A percentile compares a stretch with the other conserved stretches of the same genome.
Conservation (phyloP, 30 jellyfish, hydroid and myxozoan species). For the Cassiopea andromeda region DNA sequence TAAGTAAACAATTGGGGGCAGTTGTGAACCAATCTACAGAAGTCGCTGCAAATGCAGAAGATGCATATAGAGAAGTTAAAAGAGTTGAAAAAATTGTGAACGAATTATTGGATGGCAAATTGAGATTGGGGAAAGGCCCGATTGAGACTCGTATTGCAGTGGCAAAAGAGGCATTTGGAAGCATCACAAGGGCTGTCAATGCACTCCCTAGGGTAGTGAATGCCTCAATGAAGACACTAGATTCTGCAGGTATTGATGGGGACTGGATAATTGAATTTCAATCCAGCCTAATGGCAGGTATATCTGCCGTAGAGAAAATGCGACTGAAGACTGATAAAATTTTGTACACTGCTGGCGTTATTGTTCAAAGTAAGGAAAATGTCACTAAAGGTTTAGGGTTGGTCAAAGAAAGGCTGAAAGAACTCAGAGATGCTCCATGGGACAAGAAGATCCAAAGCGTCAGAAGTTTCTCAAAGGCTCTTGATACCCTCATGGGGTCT, state of each 20-base stretch:
- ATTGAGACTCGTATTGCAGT: constrained; percentile 64
- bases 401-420: constrained; percentile 45
- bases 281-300: constrained; percentile 30
- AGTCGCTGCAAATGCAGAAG: constrained; percentile 71
- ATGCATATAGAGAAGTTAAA: constrained; percentile 40
- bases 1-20: constrained; percentile 56
- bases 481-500: constrained; percentile 58
- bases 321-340: constrained; percentile 69
- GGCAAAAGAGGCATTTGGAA: constrained; percentile 57
- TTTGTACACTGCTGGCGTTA: constrained; percentile 69
- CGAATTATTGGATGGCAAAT: constrained; percentile 5
- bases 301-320: constrained; percentile 45
- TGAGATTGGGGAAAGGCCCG: constrained; percentile 60
- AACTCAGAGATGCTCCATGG: constrained; percentile 79
- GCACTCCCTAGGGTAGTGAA: constrained; percentile 72
- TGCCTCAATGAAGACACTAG: constrained; percentile 53
- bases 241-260: constrained; percentile 81
- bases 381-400: constrained; percentile 42
- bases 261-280: constrained; percentile 78
- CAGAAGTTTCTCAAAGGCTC: constrained; percentile 32
- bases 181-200: constrained; percentile 60
- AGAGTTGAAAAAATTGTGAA: constrained; percentile 22
- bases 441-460: constrained; percentile 49
- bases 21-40: constrained; percentile 66
- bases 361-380: constrained; percentile 67